A percentile compares a stretch with the other conserved stretches of the same genome.
These are phyloP conservation scores for Napeogenes inachia DNA, from an alignment of 2,888 invertebrate genomes.

Conservation along the genomic window DNA sequence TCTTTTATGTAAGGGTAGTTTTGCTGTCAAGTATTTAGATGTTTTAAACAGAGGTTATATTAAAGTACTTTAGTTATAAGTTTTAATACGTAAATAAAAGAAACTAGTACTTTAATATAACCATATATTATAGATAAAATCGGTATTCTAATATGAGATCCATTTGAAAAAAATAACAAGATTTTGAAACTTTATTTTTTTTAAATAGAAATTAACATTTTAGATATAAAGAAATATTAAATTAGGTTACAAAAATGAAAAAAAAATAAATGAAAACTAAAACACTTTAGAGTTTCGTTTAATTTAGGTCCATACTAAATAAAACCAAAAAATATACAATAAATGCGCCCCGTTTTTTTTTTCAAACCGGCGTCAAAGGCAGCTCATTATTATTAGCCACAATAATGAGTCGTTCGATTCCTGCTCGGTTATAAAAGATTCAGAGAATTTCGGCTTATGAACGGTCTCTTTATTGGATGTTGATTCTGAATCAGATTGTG, in stretches of 20 bases:
- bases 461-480: constrained; percentile 20
- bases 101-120: too few relatives aligned
- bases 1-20: constrained; percentile 4
- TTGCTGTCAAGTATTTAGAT: background rate
- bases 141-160: too few relatives aligned
- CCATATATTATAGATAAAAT: background rate
- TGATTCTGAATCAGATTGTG: constrained; percentile 25
- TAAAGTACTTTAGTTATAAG: too few relatives aligned
- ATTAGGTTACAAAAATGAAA: too few relatives aligned
- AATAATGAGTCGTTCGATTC: constrained; percentile 23
- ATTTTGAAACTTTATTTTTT: too few relatives aligned
- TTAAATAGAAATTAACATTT: too few relatives aligned
- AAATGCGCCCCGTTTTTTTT: background rate
- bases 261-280: too few relatives aligned
- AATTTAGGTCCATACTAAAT: background rate
- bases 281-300: too few relatives aligned
- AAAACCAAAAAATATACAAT: constrained; percentile 6
- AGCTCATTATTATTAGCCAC: constrained; percentile 23
- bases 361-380: constrained; percentile 22
- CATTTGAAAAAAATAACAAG: too few relatives aligned
- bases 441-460: constrained; percentile 21
- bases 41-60: background rate
- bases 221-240: too few relatives aligned
- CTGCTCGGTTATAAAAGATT: constrained; percentile 22
- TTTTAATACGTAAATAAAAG: too few relatives aligned